A percentile compares a stretch with the other conserved stretches of the same genome.
Evolutionary conservation across 1,140 invertebrate species (phyloP).

Genomic region (Probaryconus sp.): DNA sequence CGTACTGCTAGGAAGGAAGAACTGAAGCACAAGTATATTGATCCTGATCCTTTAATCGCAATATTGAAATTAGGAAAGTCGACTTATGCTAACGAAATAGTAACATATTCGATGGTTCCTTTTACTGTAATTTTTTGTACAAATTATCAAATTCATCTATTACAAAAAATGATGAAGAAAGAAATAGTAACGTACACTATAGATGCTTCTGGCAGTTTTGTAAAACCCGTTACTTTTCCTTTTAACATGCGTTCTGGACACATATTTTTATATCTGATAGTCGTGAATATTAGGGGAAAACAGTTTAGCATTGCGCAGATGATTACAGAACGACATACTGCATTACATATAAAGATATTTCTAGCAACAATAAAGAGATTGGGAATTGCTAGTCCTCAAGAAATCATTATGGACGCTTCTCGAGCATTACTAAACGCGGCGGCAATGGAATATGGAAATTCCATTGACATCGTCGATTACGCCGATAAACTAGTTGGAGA

Average conservation of each 20-base stretch:
- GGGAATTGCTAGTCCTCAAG: not conserved
- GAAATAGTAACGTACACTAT: constrained; percentile 1
- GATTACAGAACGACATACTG: constrained; percentile 13
- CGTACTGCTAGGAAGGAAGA: too few relatives aligned
- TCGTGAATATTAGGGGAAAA: not conserved
- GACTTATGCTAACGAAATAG: too few relatives aligned
- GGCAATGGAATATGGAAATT: not conserved
- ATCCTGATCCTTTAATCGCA: too few relatives aligned
- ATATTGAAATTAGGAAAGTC: too few relatives aligned
- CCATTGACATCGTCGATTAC: constrained; percentile 12
- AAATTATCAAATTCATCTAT: too few relatives aligned
- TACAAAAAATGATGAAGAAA: not conserved
- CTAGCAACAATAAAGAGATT: not conserved
- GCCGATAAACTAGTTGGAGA: constrained; percentile 2
- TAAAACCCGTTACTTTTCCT: not conserved
- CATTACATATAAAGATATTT: not conserved
- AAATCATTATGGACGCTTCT: constrained; percentile 21
- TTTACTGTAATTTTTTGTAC: too few relatives aligned
- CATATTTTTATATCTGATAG: constrained; percentile 25
- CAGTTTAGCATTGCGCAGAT: constrained; percentile 21
- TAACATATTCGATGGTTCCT: too few relatives aligned
- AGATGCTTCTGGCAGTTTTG: constrained; percentile 17
- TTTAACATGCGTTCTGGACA: not conserved
- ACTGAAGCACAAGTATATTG: too few relatives aligned
- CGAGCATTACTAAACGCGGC: constrained; percentile 23